Conservation (phyloP, 2,113 vertebrate species). For the Ctenodactylus gundi region DNA sequence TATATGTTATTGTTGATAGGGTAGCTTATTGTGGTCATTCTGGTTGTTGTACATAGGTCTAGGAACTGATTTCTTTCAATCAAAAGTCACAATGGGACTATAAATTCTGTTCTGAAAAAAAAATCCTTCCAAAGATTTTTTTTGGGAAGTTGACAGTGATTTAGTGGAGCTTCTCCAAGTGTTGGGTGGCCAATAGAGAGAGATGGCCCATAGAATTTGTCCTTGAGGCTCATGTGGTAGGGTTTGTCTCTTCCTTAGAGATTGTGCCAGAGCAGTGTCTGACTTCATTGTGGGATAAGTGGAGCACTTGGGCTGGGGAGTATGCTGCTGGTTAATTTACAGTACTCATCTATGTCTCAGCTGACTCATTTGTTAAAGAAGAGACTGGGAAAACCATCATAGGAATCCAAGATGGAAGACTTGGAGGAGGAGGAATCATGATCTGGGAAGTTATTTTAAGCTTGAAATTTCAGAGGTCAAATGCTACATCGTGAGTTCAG, state of each 20-base stretch:
- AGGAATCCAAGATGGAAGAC: not conserved
- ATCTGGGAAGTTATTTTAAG: not conserved
- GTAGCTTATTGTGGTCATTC: not conserved
- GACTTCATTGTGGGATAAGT: not conserved
- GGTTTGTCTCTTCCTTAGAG: not conserved
- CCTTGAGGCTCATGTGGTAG: not conserved
- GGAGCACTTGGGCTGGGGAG: not conserved
- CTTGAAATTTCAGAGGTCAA: not conserved
- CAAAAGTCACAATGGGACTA: not conserved
- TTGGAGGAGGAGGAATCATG: not conserved
- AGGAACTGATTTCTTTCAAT: slow-evolving; percentile 15
- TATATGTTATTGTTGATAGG: not conserved
- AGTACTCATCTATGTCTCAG: not conserved
- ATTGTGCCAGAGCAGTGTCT: not conserved
- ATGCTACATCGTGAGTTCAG: no score
- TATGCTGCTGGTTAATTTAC: not conserved
- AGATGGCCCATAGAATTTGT: not conserved
- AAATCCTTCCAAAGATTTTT: not conserved
- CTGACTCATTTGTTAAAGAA: not conserved
- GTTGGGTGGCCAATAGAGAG: not conserved
- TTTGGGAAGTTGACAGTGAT: not conserved
- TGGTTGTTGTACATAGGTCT: not conserved
- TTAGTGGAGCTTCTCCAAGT: not conserved
- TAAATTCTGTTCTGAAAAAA: slow-evolving; percentile 2
- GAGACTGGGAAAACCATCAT: not conserved